These are phyloP conservation scores for Sinhomidia bicolor DNA, from an alignment of 2,888 invertebrate genomes.

Conservation along the genomic window DNA sequence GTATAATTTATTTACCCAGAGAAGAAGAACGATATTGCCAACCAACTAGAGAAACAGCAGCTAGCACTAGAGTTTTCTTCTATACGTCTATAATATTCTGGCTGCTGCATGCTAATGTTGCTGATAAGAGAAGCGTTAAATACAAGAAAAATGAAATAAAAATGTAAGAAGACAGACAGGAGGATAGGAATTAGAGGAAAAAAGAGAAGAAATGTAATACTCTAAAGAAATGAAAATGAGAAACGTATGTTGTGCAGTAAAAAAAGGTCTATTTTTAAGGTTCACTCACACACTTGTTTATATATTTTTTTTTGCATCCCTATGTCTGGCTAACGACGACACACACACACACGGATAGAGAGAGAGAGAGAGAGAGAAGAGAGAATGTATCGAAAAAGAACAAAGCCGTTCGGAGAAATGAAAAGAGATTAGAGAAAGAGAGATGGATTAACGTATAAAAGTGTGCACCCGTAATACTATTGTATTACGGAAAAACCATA, in stretches of 20 bases:
- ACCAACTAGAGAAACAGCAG: too few species aligned
- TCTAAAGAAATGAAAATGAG: background rate
- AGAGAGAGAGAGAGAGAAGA: too few species aligned
- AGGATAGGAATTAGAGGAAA: background rate
- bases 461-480: too few species aligned
- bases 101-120: background rate
- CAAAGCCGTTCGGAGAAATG: background rate
- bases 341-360: too few species aligned
- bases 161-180: background rate
- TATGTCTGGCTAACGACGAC: background rate
- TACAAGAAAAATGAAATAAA: background rate
- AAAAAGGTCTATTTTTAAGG: conserved; percentile 15
- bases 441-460: conserved; percentile 3
- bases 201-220: conserved; percentile 10
- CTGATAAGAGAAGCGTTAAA: background rate
- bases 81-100: background rate
- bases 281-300: conserved; percentile 29
- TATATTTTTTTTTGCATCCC: background rate
- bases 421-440: background rate
- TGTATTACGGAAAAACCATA: too few species aligned
- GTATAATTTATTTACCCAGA: too few species aligned
- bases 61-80: too few species aligned
- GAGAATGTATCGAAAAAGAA: conserved; percentile 2
- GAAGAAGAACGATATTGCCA: too few species aligned
- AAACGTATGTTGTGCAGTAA: background rate